phyloP scores from a whole-genome alignment of 2,888 invertebrate species.

The Rosalia funebris region DNA sequence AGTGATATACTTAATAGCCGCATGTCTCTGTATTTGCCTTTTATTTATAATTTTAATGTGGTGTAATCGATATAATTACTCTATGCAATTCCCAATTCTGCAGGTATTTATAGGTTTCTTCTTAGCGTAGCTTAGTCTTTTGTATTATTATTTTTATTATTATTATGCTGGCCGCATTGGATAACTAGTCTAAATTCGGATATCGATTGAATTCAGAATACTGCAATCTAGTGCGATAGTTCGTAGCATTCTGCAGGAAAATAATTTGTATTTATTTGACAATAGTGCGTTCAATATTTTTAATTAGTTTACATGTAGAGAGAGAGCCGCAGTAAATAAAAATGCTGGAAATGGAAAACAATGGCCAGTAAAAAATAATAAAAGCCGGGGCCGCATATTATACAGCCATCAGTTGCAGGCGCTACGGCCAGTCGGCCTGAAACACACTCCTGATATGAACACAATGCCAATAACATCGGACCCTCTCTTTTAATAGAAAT shows the following conservation, averaged over 20 bases:
- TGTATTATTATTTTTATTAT: too few species aligned
- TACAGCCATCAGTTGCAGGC: conserved; percentile 61
- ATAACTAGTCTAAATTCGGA: too few species aligned
- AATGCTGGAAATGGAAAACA: conserved; percentile 57
- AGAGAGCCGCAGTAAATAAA: conserved; percentile 45
- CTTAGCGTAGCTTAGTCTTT: too few species aligned
- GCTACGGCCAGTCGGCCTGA: conserved; percentile 45
- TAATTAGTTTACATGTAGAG: conserved; percentile 42
- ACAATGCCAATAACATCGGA: conserved; percentile 61
- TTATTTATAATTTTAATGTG: too few species aligned
- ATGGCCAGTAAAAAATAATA: conserved; percentile 58
- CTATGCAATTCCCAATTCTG: too few species aligned
- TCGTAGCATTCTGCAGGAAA: background rate
- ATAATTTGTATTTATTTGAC: background rate
- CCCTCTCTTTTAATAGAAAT: conserved; percentile 52
- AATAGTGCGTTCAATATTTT: conserved; percentile 33
- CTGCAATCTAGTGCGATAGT: too few species aligned
- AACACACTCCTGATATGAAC: conserved; percentile 56
- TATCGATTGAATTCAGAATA: too few species aligned
- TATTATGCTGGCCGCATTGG: too few species aligned
- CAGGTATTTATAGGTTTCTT: too few species aligned
- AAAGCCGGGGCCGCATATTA: conserved; percentile 56
- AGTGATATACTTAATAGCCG: too few species aligned
- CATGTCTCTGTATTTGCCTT: too few species aligned
- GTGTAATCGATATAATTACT: too few species aligned